These are phyloP conservation scores for Periophthalmodon schlosseri DNA, from an alignment of 2,113 vertebrate genomes.

Conservation along the genomic window DNA sequence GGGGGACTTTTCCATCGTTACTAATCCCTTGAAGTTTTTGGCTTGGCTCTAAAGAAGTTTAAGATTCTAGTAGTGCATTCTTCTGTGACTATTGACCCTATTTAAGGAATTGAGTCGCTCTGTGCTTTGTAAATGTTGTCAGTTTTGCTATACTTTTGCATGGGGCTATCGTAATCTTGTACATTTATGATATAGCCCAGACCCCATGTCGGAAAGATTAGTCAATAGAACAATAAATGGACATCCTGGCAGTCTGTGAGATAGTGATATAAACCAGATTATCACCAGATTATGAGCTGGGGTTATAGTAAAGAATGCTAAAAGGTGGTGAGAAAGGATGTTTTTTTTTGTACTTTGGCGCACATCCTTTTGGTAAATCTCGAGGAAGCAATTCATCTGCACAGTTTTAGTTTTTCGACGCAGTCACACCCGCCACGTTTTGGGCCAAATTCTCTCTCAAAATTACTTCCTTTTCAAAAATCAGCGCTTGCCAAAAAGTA, in stretches of 20 bases:
- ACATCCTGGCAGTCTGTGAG: slow-evolving; percentile 16
- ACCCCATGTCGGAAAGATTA: slow-evolving; percentile 35
- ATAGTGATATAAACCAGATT: slow-evolving; percentile 44
- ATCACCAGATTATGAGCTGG: not conserved
- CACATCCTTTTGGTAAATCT: slow-evolving; percentile 20
- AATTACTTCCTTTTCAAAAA: slow-evolving; percentile 32
- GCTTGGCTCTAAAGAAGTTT: slow-evolving; percentile 7
- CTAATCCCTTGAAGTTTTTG: slow-evolving; percentile 11
- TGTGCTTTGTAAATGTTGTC: slow-evolving; percentile 9
- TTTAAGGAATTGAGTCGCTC: slow-evolving; percentile 3
- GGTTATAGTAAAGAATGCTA: not conserved
- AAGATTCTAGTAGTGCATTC: not conserved
- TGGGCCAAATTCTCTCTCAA: slow-evolving; percentile 25
- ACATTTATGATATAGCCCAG: slow-evolving; percentile 24
- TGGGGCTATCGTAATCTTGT: slow-evolving; percentile 9
- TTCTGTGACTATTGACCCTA: slow-evolving; percentile 8
- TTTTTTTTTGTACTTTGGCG: not conserved
- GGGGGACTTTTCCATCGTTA: not conserved
- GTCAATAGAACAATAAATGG: slow-evolving; percentile 16
- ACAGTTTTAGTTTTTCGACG: slow-evolving; percentile 13
- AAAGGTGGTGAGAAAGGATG: slow-evolving; percentile 6
- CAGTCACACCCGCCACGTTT: slow-evolving; percentile 17
- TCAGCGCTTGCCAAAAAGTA: slow-evolving; percentile 11
- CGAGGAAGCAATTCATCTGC: slow-evolving; percentile 11
- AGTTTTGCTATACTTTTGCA: slow-evolving; percentile 7